A percentile compares a stretch with the other conserved stretches of the same genome.
These are phyloP conservation scores for Acleris literana DNA, from an alignment of 2,888 invertebrate species.

Conservation along the genomic window DNA sequence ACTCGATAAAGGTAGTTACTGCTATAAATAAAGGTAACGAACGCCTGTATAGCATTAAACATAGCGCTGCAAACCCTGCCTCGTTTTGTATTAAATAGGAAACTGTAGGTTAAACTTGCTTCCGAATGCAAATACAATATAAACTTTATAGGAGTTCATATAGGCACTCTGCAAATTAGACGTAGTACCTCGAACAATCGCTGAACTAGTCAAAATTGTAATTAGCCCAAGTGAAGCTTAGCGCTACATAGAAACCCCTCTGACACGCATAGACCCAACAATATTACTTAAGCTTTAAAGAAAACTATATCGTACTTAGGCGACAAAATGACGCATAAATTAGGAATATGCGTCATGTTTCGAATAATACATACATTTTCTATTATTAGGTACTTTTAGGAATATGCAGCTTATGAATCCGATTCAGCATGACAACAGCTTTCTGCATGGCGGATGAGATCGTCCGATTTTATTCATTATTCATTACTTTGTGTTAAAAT, in stretches of 20 bases:
- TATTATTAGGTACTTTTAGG: slow-evolving; percentile 33
- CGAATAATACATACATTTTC: slow-evolving; percentile 21
- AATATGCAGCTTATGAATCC: slow-evolving; percentile 51
- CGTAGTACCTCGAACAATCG: slow-evolving; percentile 15
- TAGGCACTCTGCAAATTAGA: slow-evolving; percentile 22
- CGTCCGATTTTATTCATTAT: slow-evolving; percentile 75
- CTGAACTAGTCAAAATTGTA: slow-evolving; percentile 8
- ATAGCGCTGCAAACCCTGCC: slow-evolving; percentile 20
- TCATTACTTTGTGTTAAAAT: slow-evolving; percentile 75
- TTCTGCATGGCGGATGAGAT: slow-evolving; percentile 80
- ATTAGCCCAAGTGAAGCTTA: slow-evolving; percentile 15
- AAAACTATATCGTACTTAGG: not conserved
- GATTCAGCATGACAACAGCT: slow-evolving; percentile 80
- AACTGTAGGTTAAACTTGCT: slow-evolving; percentile 27
- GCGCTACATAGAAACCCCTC: slow-evolving; percentile 10
- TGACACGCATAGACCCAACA: slow-evolving; percentile 23
- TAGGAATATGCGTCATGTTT: slow-evolving; percentile 19
- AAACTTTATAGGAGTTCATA: slow-evolving; percentile 19
- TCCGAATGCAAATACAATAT: slow-evolving; percentile 23
- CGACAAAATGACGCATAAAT: not conserved
- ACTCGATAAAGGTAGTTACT: slow-evolving; percentile 24
- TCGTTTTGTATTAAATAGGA: slow-evolving; percentile 23
- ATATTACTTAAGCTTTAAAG: not conserved
- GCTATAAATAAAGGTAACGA: slow-evolving; percentile 22
- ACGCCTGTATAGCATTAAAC: slow-evolving; percentile 18